Evolutionary conservation across 2,888 invertebrate species (phyloP), one percentile per base, ranked within the genome.

Genomic region (Cryptocheilus praepositus): DNA sequence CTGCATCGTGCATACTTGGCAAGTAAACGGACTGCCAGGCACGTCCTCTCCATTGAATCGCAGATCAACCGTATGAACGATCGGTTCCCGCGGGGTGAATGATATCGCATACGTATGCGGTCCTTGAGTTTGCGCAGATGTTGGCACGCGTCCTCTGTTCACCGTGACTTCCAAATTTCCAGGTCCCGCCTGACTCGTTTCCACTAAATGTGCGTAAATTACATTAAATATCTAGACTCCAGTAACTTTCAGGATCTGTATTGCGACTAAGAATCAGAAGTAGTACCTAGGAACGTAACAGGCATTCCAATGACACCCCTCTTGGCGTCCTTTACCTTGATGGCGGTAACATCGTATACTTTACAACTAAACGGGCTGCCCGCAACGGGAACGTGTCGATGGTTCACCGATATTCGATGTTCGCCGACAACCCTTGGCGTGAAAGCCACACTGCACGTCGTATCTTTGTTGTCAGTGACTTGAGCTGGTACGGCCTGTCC

Each of bases 111-210:
- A 98, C 0, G 96, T 96, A 86, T 98, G 97, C 28, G 98, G 97
- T 36, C 98, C 98, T 86, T 98, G 97, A 0, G 97, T 97, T 86
- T 98, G 97, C 13, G 98, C 98, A 22, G 97, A 97, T 0, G 98
- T 98, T 0, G 98, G 98, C 43, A 99, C 98, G 70, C 97, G 93
- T 0, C 99, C 99, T 7, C 98, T 98, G 86, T 99, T 99, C 28
- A 99, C 98, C 0, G 98, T 98, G 67, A 99, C 99, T 89, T 99
- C 99, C 52, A 99, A 91, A 89, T 99, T 99, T 21, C 99, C 99
- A 0, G 99, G 98, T 18, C 99, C 99, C 3, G 99, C 99, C 89
- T 98, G 96, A 86, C 97, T 96, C 15, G 99, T 99, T 89, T 99
- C 99, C 87, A 99, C 97, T 96, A 44, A 44, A 54, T 15, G 19